Evolutionary conservation across 23 tunicate species (phyloP).

Genomic region (Ascidia mentula): DNA sequence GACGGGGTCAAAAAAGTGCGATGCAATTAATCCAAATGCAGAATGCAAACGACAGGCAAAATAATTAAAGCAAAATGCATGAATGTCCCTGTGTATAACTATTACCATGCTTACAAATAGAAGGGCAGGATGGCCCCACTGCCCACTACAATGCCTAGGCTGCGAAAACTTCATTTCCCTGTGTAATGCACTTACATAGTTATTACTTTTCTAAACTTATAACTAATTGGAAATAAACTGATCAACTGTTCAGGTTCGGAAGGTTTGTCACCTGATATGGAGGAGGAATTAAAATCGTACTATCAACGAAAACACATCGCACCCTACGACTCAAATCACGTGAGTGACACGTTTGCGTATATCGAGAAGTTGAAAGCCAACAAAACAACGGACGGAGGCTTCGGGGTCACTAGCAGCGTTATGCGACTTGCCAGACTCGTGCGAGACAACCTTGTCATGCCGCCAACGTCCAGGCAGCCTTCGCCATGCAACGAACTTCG

Average conservation of each 20-base stretch:
- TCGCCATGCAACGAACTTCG: neutral
- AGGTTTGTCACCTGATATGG: constrained; percentile 68
- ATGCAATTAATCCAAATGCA: too few species aligned
- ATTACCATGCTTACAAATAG: too few species aligned
- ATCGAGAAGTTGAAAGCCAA: neutral
- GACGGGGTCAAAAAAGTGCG: too few species aligned
- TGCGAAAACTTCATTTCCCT: too few species aligned
- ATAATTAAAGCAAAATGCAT: too few species aligned
- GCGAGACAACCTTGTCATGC: neutral
- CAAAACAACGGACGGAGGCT: neutral
- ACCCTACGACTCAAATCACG: constrained; percentile 1
- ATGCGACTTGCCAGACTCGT: neutral
- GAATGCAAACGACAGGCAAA: too few species aligned
- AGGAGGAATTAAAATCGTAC: constrained; percentile 51
- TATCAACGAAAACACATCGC: constrained; percentile 13
- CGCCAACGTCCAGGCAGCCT: neutral
- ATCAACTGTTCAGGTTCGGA: constrained; percentile 31
- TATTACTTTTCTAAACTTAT: too few species aligned
- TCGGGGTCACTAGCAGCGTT: neutral
- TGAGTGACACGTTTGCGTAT: constrained; percentile 16
- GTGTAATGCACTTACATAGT: too few species aligned
- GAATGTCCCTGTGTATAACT: too few species aligned
- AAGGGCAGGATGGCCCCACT: too few species aligned
- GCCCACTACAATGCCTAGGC: too few species aligned
- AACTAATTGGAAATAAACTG: too few species aligned